Base-by-base conservation (phyloP, 2,888 invertebrate genomes). In the Neoaliturus tenellus region DNA sequence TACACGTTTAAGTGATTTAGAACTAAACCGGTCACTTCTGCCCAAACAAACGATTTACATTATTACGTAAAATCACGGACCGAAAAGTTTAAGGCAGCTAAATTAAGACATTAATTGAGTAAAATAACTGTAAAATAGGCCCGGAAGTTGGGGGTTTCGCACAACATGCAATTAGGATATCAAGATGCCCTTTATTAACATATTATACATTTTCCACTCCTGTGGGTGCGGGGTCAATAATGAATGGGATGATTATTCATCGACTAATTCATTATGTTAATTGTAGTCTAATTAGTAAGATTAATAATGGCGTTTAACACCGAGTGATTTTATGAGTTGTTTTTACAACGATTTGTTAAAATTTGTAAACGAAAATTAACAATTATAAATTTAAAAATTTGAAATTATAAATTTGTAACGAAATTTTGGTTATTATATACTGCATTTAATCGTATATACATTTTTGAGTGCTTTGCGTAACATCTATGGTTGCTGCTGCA, bases 71-170 rank as follows among this genome's bases (percentile, higher is more conserved):
- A 44, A 44, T 44, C 44, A 44, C 44, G 17, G 44, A 44, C 51
- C 23, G 51, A 10, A 51, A 23, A 23, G 51, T 51, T 20, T 2
- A 20, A 51, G 23, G 51, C 51, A 62, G 28, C 28, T 62, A 17
- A 62, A 62, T 62, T 62, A 62, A 62, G 62, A 62, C 62, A 62
- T 62, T 62, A 62, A 62, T 62, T 62, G 62, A 31, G 62, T 62
- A 62, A 62, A 62, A 62, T 58, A 28, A 62, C 62, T 62, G 62
- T 62, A 62, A 62, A 28, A 62, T 62, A 28, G 25, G 28, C 62
- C 31, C 62, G 62, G 62, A 62, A 62, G 62, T 31, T 1, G 28
- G 62, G 14, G 28, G 20, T 62, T 62, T 28, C 14, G 28, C 28
- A 62, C 62, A 62, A 25, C 28, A 25, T 62, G 62, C 14, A 62